phyloP scores from a whole-genome alignment of 2,888 invertebrate genomes.

The Polydrusus tereticollis region DNA sequence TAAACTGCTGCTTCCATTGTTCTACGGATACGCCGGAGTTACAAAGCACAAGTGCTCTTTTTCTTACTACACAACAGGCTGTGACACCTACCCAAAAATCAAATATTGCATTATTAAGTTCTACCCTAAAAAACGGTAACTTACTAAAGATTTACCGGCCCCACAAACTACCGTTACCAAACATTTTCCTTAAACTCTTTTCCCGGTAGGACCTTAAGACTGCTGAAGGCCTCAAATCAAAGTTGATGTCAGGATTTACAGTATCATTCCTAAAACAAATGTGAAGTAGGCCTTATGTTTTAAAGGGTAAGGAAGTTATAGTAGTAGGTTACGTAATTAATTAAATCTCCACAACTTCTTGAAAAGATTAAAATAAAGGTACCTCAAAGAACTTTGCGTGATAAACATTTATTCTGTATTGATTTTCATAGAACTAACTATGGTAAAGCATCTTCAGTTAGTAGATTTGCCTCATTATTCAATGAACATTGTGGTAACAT shows the following conservation, averaged over 20 bases:
- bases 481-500: no score
- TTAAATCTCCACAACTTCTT: no score
- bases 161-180: slow-evolving; percentile 99
- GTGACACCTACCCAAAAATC: slow-evolving; percentile 95
- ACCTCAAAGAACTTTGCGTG: no score
- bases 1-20: slow-evolving; percentile 99
- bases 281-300: no score
- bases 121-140: neutral
- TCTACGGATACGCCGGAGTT: slow-evolving; percentile 99
- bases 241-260: slow-evolving; percentile 95
- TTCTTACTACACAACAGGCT: slow-evolving; percentile 98
- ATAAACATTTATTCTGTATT: no score
- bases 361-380: no score
- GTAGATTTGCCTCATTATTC: no score
- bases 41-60: slow-evolving; percentile 93
- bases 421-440: no score
- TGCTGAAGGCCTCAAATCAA: slow-evolving; percentile 89
- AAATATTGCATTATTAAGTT: neutral
- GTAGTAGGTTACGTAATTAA: no score
- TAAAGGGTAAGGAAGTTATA: no score
- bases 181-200: slow-evolving; percentile 99
- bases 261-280: slow-evolving; percentile 84
- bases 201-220: slow-evolving; percentile 98
- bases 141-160: slow-evolving; percentile 71
- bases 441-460: no score